Base-by-base conservation (phyloP, 2,888 invertebrate genomes). In the Nudaria mundana region DNA sequence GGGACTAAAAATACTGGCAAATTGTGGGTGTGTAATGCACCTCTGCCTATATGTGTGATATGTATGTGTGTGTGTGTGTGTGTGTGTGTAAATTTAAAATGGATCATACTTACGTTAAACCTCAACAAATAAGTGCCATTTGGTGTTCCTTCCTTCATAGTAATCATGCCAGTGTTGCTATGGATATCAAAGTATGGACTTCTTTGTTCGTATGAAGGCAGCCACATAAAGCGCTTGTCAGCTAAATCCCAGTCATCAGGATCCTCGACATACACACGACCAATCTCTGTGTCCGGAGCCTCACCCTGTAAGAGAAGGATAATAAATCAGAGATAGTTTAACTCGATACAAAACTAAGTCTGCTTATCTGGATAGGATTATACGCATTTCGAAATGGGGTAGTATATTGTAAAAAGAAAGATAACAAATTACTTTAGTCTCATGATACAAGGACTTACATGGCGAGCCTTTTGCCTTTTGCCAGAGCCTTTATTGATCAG, bases 241-340 rank as follows among this genome's bases (percentile, higher is more conserved):
- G 92, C 93, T 32, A 97, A 81, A 79, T 99, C 99, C 98, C 98
- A 99, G 73, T 99, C 99, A 69, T 99, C 99, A 0, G 93, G 92
- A 81, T 99, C 99, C 28, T 95, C 92, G 0, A 98, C 98, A 82
- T 95, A 99, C 0, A 97, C 97, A 0, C 96, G 91, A 0, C 99
- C 99, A 41, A 99, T 97, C 53, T 94, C 93, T 0, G 94, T 94
- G 49, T 94, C 92, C 0, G 94, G 94, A 0, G 93, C 92, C 57
- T 94, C 92, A 45, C 96, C 96, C 90, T 92, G 76, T 2, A 18
- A 8, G 2, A 38, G 43, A 37, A 37, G 42, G 53, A 39, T 23
- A 14, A 14, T 11, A 34, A 22, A 16, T 13, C 11, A 14, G 8
- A 8, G 2, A 0, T 2, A 14, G 4, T 3, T n/a, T n/a, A 7